Evolutionary conservation across 2,888 invertebrate species (phyloP), one percentile per base, ranked within the genome.

Genomic region (Tetropium fuscum): DNA sequence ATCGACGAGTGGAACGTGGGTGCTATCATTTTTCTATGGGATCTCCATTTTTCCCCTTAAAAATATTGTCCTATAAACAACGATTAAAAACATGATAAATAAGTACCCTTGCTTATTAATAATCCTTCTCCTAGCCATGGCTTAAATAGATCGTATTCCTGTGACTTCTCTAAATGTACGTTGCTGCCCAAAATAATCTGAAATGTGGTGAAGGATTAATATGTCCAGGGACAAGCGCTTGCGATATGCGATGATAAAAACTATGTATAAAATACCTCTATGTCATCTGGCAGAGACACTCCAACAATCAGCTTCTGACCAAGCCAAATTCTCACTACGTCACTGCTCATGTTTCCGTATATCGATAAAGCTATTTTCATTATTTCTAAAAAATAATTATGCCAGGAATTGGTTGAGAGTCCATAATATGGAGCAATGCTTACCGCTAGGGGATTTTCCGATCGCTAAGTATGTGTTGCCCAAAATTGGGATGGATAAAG

Each of bases 1-100:
- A 85, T 80, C 56, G 80, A 83, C 62, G 82, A 68, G 58, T 85
- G 85, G 71, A 85, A 85, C 1, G 85, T 83, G 0, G 85, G 85
- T 0, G 84, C 85, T 53, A 85, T 85, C 66, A 84, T 79, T 72
- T 85, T 85, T 25, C 85, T 78, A 57, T 85, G 85, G 1, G 79
- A 69, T 44, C 80, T 77, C 85, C 85, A 85, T 72, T 83, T 84
- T 20, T 83, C 80, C 1, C 84, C 85, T 78, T 11, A 15, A 49
- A 47, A 64, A 60, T 60, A 43, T 19, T n/a, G n/a, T n/a, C n/a
- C n/a, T n/a, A n/a, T n/a, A n/a, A n/a, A 8, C 4, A n/a, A 19
- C 15, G 16, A 3, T 22, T 56, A n/a, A 48, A 19, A 32, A 4
- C n/a, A 36, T 27, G 7, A 53, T 22, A 38, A 45, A 10, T 38